These are phyloP conservation scores for Puma concolor DNA, from an alignment of 2,113 vertebrate genomes.

Conservation along the genomic window DNA sequence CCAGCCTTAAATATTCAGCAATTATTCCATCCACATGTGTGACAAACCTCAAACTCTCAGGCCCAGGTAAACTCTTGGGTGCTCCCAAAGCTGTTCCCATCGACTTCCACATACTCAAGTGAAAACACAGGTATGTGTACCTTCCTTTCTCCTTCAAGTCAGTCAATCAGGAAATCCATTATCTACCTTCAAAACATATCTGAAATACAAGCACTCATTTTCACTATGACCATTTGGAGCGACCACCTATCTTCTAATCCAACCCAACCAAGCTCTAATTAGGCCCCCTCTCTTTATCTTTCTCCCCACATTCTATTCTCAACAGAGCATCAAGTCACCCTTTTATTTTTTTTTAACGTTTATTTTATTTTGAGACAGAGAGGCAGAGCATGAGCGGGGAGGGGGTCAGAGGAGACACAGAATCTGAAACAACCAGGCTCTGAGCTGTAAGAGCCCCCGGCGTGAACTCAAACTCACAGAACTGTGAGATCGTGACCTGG, in stretches of 20 bases:
- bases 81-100: background rate
- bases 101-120: background rate
- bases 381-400: too few relatives aligned
- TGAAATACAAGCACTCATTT: conserved; percentile 5
- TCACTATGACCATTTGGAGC: background rate
- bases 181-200: conserved; percentile 5
- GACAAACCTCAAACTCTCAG: background rate
- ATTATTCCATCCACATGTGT: background rate
- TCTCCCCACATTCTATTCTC: background rate
- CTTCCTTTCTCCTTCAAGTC: background rate
- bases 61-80: background rate
- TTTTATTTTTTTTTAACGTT: too few relatives aligned
- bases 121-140: too few relatives aligned
- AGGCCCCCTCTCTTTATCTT: background rate
- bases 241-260: background rate
- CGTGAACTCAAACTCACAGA: too few relatives aligned
- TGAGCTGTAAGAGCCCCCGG: too few relatives aligned
- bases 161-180: background rate
- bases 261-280: background rate
- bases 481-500: too few relatives aligned
- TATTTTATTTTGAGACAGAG: too few relatives aligned
- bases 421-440: too few relatives aligned
- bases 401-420: too few relatives aligned
- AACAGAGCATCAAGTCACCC: too few relatives aligned
- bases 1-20: background rate